Evolutionary conservation across 2,113 vertebrate genomes (phyloP), one percentile per base, ranked within the genome.

Genomic region (Dipodomys stephensi): DNA sequence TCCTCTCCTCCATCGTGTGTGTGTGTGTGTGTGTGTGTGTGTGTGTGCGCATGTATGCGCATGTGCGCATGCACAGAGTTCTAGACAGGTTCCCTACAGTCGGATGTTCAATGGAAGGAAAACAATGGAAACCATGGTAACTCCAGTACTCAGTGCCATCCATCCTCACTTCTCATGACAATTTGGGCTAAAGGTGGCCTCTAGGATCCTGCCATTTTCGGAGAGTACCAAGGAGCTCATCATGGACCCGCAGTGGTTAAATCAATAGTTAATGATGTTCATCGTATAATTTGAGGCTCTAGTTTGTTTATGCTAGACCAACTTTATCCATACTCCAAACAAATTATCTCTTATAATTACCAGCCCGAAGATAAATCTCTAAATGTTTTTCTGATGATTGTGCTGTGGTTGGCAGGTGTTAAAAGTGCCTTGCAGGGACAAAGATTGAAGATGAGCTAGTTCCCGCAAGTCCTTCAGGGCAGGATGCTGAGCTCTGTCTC

Each of bases 321-420:
- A 99, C 99, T 99, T 99, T 99, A 99, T 99, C 99, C 98, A 99
- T 99, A 99, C 99, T 98, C 99, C 98, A 99, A 99, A 99, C 99
- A 99, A 99, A 99, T 99, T 99, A 99, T 99, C 99, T 99, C 98
- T 97, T 98, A 99, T 99, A 99, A 99, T 99, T 99, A 99, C 99
- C 99, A 99, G 99, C 99, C 99, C 97, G 99, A 99, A 99, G 99
- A 99, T 99, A 99, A 99, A 99, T 99, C 98, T 97, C 98, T 99
- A 99, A 99, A 99, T 99, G 99, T 98, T 99, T 99, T 99, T 99
- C 99, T 99, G 99, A 99, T 99, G 99, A 99, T 98, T 98, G 98
- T 99, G 98, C 98, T 98, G 98, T 99, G 99, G 99, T 99, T 99
- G 99, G 99, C 99, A 99, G 99, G 99, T 99, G 99, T 99, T 99